Conservation (phyloP, 2,113 vertebrate species). For the Atrichornis clamosus region DNA sequence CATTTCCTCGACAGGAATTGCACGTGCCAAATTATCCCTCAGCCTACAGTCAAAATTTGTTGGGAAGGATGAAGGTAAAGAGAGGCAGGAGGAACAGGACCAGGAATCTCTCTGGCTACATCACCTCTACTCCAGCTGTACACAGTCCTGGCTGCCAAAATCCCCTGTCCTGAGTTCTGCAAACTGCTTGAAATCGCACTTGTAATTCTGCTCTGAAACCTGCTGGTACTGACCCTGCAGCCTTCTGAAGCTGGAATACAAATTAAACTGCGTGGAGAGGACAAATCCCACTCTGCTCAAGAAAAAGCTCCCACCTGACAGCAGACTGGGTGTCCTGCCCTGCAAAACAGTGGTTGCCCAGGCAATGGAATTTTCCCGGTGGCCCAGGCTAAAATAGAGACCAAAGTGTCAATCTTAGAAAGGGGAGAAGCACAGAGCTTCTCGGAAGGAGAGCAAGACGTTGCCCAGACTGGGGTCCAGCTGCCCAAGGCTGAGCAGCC, state of each 20-base stretch:
- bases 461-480: fast-evolving
- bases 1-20: fast-evolving
- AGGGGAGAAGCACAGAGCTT: background rate
- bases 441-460: background rate
- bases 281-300: background rate
- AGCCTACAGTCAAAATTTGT: fast-evolving
- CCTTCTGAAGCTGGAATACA: background rate
- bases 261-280: background rate
- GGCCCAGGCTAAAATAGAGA: background rate
- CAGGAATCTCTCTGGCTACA: background rate
- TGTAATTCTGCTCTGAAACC: background rate
- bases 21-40: fast-evolving
- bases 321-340: background rate
- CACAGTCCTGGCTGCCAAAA: background rate
- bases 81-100: background rate
- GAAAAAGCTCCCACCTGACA: background rate
- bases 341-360: fast-evolving
- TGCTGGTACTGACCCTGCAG: background rate
- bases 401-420: fast-evolving
- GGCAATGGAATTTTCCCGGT: background rate
- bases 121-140: fast-evolving
- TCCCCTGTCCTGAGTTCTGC: background rate
- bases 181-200: background rate
- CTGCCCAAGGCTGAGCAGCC: too few relatives aligned
- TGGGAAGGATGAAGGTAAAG: background rate